Evolutionary conservation across 2,888 invertebrate genomes (phyloP), one percentile per base, ranked within the genome.

Genomic region (Exephanes ischioxanthus): DNA sequence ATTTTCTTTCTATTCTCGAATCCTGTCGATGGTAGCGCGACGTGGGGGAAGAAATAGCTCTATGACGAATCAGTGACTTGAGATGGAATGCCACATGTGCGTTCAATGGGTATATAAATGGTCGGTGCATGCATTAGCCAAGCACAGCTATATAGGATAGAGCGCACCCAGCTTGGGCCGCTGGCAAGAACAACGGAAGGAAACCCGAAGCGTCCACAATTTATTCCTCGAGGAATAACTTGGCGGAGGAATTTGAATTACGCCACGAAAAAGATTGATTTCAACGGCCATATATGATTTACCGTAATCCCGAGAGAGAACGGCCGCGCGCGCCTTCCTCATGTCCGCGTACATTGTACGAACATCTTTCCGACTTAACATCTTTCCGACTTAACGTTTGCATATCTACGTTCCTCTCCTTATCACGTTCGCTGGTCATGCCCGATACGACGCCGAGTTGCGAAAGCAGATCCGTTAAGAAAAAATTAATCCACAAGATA

Each of bases 251-350:
- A 58, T 73, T 22, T n/a, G 68, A 77, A 77, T 77, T 67, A 76
- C 33, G 5, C 48, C 68, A 66, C 53, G 75, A 77, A 68, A 67
- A 75, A 81, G 68, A 81, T 81, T 75, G 75, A 81, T 80, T 68
- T 80, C 73, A 55, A 48, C 45, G 77, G 68, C 80, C 80, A 75
- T 75, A 70, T 70, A 75, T 72, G 80, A 81, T 81, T 75, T 81
- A 81, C 80, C 80, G 80, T 81, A 73, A 73, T 80, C 73, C 67
- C 53, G 48, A 11, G 33, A 41, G 73, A 80, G 73, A 80, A 66
- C 67, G 66, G 55, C 11, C 5, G 45, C 16, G 45, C 45, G 45
- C 14, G 19, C 51, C 37, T 72, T 63, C 45, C 22, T 30, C 45
- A 30, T 68, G 11, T 70, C 67, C 55, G 55, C 55, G 16, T 48